These are phyloP conservation scores for Hypothenemus hampei DNA, from an alignment of 1,140 invertebrate species.

Conservation along the genomic window DNA sequence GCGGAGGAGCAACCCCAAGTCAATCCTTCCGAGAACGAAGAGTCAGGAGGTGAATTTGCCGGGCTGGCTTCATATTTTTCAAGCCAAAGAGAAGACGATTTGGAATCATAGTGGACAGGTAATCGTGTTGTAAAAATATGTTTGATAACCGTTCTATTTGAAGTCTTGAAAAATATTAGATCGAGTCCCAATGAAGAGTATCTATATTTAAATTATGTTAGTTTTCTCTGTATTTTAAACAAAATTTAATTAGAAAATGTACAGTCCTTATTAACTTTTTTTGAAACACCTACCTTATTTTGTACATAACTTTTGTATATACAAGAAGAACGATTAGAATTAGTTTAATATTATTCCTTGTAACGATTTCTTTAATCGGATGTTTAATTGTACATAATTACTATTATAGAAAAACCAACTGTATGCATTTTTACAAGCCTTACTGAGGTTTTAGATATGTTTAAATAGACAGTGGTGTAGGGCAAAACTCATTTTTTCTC, in stretches of 20 bases:
- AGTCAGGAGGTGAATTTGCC: conserved; percentile 69
- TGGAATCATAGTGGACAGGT: conserved; percentile 39
- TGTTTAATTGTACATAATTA: conserved; percentile 4
- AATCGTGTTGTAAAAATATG: background rate
- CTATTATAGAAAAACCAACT: background rate
- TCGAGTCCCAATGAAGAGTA: background rate
- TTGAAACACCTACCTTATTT: background rate
- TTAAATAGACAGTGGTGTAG: background rate
- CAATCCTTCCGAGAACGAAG: conserved; percentile 45
- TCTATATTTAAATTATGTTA: background rate
- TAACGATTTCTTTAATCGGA: conserved; percentile 1
- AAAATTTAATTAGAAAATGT: background rate
- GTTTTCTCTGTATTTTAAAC: background rate
- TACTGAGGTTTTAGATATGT: background rate
- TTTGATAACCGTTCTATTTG: no score
- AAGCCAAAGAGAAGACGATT: conserved; percentile 72
- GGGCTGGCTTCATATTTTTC: conserved; percentile 84
- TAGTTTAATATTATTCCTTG: background rate
- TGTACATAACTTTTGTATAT: conserved; percentile 3
- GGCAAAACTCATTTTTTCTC: background rate
- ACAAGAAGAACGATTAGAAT: background rate
- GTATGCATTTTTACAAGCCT: background rate
- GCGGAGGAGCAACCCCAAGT: conserved; percentile 33
- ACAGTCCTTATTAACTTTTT: conserved; percentile 4
- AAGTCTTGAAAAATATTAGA: no score